Percentiles rank a stretch among this genome's conserved stretches.
Conservation (phyloP, 2,888 invertebrate genomes). For the Oegoconia quadripuncta region DNA sequence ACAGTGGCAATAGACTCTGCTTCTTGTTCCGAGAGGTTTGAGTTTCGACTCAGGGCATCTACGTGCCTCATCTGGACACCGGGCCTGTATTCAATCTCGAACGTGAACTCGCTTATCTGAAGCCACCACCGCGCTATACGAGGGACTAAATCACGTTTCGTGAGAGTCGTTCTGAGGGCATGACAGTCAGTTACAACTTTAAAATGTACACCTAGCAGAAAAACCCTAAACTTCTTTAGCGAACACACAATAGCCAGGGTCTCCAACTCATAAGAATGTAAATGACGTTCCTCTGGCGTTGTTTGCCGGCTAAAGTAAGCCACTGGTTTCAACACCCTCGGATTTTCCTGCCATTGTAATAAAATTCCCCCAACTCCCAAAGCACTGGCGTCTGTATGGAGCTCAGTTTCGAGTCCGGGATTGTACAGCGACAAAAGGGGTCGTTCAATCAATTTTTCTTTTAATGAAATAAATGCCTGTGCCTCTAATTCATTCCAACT, state of each 20-base stretch:
- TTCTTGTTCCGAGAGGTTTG: not conserved
- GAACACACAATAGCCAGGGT: slow-evolving; percentile 27
- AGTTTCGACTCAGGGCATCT: slow-evolving; percentile 18
- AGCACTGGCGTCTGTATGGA: slow-evolving; percentile 35
- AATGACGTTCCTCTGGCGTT: slow-evolving; percentile 18
- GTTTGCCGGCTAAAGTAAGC: slow-evolving; percentile 27
- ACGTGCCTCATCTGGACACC: slow-evolving; percentile 32
- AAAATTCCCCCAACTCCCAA: slow-evolving; percentile 33
- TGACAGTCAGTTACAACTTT: slow-evolving; percentile 27
- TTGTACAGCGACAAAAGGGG: slow-evolving; percentile 32
- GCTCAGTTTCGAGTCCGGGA: slow-evolving; percentile 25
- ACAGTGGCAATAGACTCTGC: not conserved
- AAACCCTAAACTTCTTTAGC: slow-evolving; percentile 27
- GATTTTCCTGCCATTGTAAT: slow-evolving; percentile 23
- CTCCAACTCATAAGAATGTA: slow-evolving; percentile 26
- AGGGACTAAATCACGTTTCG: slow-evolving; percentile 29
- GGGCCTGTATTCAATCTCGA: slow-evolving; percentile 25
- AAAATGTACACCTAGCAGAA: slow-evolving; percentile 25
- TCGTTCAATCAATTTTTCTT: slow-evolving; percentile 9
- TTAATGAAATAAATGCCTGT: slow-evolving; percentile 7
- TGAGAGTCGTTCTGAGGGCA: slow-evolving; percentile 25
- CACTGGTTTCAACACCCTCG: slow-evolving; percentile 8
- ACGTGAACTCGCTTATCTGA: slow-evolving; percentile 29
- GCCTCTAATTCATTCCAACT: slow-evolving; percentile 13
- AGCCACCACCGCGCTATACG: slow-evolving; percentile 37